Conservation (phyloP, 2,888 invertebrate species). For the Drosophila siamana region DNA sequence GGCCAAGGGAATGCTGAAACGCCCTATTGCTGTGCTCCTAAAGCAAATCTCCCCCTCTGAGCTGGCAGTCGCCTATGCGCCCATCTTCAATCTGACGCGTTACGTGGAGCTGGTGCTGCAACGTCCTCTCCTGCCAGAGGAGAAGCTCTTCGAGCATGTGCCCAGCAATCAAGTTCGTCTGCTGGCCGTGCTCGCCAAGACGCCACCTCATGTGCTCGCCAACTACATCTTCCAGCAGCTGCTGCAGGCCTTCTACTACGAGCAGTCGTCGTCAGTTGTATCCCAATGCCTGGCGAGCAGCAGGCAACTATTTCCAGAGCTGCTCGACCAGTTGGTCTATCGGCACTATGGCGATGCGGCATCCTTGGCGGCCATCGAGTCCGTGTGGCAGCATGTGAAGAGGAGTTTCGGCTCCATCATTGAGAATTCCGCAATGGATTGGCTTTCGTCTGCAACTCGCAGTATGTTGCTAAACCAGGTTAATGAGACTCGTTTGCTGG, state of each 20-base stretch:
- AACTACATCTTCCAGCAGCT: conserved; percentile 81
- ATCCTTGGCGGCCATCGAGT: conserved; percentile 68
- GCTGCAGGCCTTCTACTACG: conserved; percentile 69
- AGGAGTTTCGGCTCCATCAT: conserved; percentile 64
- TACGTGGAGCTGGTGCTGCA: conserved; percentile 72
- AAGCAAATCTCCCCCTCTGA: conserved; percentile 53
- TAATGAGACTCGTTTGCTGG: conserved; percentile 61
- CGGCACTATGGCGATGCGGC: conserved; percentile 61
- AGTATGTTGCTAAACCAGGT: conserved; percentile 66
- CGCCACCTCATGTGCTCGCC: conserved; percentile 62
- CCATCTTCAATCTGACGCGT: conserved; percentile 65
- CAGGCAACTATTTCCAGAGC: conserved; percentile 70
- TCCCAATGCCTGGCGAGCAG: conserved; percentile 68
- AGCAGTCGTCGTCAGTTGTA: conserved; percentile 39
- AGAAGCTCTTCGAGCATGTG: conserved; percentile 73
- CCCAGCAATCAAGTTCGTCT: conserved; percentile 73
- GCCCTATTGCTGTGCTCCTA: conserved; percentile 54
- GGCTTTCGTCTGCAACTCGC: conserved; percentile 67
- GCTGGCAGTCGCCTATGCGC: conserved; percentile 49
- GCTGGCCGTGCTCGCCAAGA: conserved; percentile 44
- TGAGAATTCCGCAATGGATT: conserved; percentile 55
- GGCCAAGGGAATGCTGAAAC: conserved; percentile 63
- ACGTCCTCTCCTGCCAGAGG: conserved; percentile 52
- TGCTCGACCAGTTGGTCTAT: conserved; percentile 75
- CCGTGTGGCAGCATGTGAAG: conserved; percentile 76